Evolutionary conservation across 2,113 vertebrate genomes (phyloP).

Genomic region (Cheirogaleus medius): DNA sequence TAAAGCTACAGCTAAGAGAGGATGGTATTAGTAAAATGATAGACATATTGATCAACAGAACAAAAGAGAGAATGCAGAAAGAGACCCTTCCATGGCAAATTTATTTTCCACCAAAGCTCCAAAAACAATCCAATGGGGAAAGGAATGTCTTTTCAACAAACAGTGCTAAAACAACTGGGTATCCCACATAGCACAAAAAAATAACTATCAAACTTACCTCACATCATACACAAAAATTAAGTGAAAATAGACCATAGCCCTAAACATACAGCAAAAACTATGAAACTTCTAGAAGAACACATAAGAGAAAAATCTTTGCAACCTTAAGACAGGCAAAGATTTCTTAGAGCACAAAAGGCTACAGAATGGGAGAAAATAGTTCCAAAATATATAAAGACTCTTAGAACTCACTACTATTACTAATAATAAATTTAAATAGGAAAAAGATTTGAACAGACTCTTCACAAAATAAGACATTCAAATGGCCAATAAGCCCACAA

Average conservation of each 20-base stretch:
- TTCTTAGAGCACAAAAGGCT: background rate
- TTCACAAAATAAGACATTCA: background rate
- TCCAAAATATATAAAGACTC: background rate
- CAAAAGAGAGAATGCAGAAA: background rate
- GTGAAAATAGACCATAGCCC: background rate
- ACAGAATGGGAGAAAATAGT: background rate
- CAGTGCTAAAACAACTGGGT: background rate
- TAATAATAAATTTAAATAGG: background rate
- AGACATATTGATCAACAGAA: background rate
- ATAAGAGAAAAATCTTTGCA: background rate
- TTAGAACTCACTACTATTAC: background rate
- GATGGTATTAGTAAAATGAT: background rate
- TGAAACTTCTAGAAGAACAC: background rate
- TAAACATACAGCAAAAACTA: background rate
- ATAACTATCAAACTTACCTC: background rate
- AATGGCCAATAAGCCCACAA: background rate
- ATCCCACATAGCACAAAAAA: background rate
- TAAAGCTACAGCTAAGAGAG: background rate
- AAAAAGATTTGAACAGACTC: background rate
- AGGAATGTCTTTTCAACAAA: background rate
- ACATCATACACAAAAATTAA: background rate
- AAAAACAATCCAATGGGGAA: background rate
- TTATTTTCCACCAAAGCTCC: background rate
- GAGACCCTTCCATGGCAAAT: accelerated
- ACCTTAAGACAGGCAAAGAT: background rate